These are phyloP conservation scores for Chalcosyrphus nemorum DNA, from an alignment of 2,888 invertebrate genomes.

Conservation along the genomic window DNA sequence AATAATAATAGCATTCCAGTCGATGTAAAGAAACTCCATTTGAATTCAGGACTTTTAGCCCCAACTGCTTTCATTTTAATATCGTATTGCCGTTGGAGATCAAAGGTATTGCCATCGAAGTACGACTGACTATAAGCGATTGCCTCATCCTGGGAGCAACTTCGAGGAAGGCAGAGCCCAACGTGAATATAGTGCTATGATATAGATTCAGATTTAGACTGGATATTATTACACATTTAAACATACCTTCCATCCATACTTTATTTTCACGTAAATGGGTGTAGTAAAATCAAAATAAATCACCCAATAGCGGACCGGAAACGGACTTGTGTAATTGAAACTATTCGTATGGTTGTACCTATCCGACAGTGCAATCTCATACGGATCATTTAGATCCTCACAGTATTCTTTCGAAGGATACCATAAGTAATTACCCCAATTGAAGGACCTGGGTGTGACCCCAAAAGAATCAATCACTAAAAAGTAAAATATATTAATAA, in stretches of 20 bases:
- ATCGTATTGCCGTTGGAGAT: conserved; percentile 77
- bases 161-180: conserved; percentile 82
- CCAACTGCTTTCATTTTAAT: conserved; percentile 76
- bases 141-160: conserved; percentile 79
- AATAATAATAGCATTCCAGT: conserved; percentile 74
- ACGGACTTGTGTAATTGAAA: neutral
- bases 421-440: neutral
- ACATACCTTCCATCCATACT: neutral
- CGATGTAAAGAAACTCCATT: conserved; percentile 75
- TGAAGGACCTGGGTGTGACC: neutral
- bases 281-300: neutral
- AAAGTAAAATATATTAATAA: neutral
- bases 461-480: neutral
- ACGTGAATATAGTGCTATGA: conserved; percentile 77
- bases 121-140: conserved; percentile 75
- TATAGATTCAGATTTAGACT: neutral
- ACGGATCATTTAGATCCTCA: neutral
- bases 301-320: neutral
- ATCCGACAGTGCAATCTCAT: neutral
- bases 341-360: neutral
- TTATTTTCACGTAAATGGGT: neutral
- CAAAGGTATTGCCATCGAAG: conserved; percentile 77
- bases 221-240: neutral
- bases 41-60: conserved; percentile 76
- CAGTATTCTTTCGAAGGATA: neutral